Evolutionary conservation across 2,113 vertebrate species (phyloP).

Genomic region (Chaetodon trifascialis): DNA sequence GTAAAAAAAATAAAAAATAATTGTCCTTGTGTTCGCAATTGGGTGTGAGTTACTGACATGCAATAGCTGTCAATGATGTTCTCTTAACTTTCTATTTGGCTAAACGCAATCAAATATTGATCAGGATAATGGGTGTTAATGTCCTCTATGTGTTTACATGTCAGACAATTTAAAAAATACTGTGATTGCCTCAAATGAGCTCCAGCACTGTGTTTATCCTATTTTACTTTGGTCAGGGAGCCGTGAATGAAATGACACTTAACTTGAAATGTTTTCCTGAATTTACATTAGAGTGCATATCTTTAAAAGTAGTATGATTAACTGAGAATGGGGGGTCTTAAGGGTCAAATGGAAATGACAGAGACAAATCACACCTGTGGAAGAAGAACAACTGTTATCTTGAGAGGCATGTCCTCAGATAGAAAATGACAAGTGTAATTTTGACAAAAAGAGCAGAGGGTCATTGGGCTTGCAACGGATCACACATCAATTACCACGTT

Average conservation of each 20-base stretch:
- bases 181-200: background rate
- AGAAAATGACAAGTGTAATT: slow-evolving; percentile 85
- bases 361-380: slow-evolving; percentile 62
- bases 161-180: background rate
- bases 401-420: slow-evolving; percentile 77
- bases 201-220: background rate
- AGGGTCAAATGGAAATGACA: slow-evolving; percentile 55
- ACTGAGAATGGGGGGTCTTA: background rate
- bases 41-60: background rate
- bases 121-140: background rate
- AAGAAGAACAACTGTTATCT: slow-evolving; percentile 57
- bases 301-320: slow-evolving; percentile 35
- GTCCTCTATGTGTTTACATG: background rate
- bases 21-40: background rate
- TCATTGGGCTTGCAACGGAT: slow-evolving; percentile 65
- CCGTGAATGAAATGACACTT: background rate
- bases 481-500: slow-evolving; percentile 79
- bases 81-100: background rate
- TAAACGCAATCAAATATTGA: background rate
- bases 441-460: slow-evolving; percentile 70
- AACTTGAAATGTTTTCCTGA: background rate
- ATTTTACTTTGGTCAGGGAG: background rate
- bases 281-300: background rate
- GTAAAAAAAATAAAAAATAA: background rate
- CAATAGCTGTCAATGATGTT: background rate